phyloP scores from a whole-genome alignment of 30 jellyfish, hydroid and myxozoan genomes.

The Phacellophora camtschatica region DNA sequence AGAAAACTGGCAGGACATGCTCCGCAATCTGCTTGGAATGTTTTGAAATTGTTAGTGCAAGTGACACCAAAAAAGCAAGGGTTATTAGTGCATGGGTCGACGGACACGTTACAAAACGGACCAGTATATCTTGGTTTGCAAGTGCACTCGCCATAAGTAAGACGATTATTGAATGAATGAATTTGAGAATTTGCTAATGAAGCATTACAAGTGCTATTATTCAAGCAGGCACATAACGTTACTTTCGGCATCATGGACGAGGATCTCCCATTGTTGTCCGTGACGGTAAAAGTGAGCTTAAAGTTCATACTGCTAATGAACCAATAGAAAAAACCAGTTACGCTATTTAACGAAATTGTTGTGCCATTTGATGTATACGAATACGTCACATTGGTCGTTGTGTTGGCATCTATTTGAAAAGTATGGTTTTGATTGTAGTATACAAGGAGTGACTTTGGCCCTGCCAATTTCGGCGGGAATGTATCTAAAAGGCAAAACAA shows the following conservation, averaged over 20 bases:
- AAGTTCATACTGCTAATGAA: not conserved
- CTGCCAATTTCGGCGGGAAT: constrained; percentile 19
- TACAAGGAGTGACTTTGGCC: constrained; percentile 30
- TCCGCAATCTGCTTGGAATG: constrained; percentile 33
- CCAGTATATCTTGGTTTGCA: constrained; percentile 37
- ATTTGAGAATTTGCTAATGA: not conserved
- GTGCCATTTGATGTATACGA: constrained; percentile 25
- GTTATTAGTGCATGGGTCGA: constrained; percentile 12
- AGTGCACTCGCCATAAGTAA: constrained; percentile 31
- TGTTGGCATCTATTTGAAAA: not conserved
- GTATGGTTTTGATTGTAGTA: not conserved
- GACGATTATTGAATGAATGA: not conserved
- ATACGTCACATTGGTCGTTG: constrained; percentile 27
- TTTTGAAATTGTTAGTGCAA: constrained; percentile 12
- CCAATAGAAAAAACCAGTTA: constrained; percentile 21
- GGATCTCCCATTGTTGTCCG: constrained; percentile 15
- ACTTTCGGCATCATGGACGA: constrained; percentile 5
- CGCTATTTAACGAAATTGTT: not conserved
- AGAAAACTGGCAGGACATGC: constrained; percentile 49
- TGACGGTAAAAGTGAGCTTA: constrained; percentile 7
- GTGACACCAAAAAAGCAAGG: constrained; percentile 55
- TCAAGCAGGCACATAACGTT: constrained; percentile 33
- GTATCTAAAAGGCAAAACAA: not conserved
- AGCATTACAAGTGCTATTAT: constrained; percentile 27
- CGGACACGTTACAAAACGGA: constrained; percentile 9